phyloP scores from a whole-genome alignment of 2,113 vertebrate genomes.

The Melierax canorus region DNA sequence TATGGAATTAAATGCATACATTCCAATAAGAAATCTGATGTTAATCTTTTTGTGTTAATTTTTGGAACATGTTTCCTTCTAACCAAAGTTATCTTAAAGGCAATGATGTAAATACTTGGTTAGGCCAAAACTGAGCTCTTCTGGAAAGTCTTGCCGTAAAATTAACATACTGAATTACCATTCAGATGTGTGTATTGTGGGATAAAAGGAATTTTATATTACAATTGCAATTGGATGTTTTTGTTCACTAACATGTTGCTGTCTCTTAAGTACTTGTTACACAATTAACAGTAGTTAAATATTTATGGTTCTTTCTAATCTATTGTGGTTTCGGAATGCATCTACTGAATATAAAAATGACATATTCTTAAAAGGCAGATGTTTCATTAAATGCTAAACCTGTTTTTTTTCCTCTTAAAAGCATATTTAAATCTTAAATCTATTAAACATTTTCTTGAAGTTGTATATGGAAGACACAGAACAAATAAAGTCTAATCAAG shows the following conservation, averaged over 20 bases:
- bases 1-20: not conserved
- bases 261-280: not conserved
- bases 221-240: not conserved
- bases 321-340: not conserved
- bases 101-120: not conserved
- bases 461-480: not conserved
- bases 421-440: not conserved
- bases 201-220: not conserved
- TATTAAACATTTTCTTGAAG: not conserved
- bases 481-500: conserved; percentile 46
- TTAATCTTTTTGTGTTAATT: not conserved
- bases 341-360: not conserved
- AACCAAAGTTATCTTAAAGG: not conserved
- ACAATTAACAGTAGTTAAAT: conserved; percentile 11
- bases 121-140: not conserved
- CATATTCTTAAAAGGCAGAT: not conserved
- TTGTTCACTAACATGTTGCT: not conserved
- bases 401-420: not conserved
- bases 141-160: not conserved
- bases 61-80: not conserved
- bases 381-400: not conserved
- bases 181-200: not conserved
- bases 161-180: not conserved
- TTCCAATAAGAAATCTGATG: not conserved
- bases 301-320: not conserved